Evolutionary conservation across 2,113 vertebrate species (phyloP).

Genomic region (Nothoprocta perdicaria): DNA sequence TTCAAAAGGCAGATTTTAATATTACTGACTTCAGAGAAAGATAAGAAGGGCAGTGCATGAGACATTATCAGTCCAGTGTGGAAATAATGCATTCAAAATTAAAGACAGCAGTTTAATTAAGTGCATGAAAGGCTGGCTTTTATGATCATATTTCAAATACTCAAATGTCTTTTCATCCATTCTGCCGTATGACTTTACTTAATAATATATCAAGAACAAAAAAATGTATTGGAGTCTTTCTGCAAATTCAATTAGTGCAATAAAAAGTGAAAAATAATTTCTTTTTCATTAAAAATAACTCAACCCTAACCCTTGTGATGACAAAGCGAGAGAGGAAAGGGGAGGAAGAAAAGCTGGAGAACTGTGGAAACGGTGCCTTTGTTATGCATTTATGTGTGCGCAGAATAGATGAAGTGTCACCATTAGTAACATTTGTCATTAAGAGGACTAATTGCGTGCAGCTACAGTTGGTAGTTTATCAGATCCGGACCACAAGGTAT

Average conservation of each 20-base stretch:
- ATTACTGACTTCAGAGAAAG: conserved; percentile 64
- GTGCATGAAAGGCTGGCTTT: conserved; percentile 76
- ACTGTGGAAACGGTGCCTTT: conserved; percentile 38
- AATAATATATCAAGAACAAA: conserved; percentile 77
- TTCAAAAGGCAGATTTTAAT: conserved; percentile 68
- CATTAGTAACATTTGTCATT: conserved; percentile 47
- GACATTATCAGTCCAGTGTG: conserved; percentile 69
- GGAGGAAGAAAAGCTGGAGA: not conserved
- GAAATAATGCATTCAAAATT: conserved; percentile 74
- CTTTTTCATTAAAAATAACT: conserved; percentile 77
- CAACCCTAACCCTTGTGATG: conserved; percentile 60
- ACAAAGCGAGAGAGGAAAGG: conserved; percentile 37
- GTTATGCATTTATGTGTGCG: conserved; percentile 29
- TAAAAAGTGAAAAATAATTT: conserved; percentile 80
- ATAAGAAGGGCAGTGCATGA: conserved; percentile 65
- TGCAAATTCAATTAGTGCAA: conserved; percentile 82
- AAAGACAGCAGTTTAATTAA: conserved; percentile 81
- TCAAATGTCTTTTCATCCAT: conserved; percentile 74
- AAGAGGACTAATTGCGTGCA: conserved; percentile 51
- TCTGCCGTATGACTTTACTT: conserved; percentile 69
- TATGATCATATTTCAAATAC: conserved; percentile 76
- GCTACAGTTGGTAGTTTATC: conserved; percentile 18
- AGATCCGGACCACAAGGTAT: not conserved
- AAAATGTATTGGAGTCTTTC: conserved; percentile 71
- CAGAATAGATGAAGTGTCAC: conserved; percentile 51